phyloP scores from a whole-genome alignment of 2,888 invertebrate species.

The Homarus gammarus region DNA sequence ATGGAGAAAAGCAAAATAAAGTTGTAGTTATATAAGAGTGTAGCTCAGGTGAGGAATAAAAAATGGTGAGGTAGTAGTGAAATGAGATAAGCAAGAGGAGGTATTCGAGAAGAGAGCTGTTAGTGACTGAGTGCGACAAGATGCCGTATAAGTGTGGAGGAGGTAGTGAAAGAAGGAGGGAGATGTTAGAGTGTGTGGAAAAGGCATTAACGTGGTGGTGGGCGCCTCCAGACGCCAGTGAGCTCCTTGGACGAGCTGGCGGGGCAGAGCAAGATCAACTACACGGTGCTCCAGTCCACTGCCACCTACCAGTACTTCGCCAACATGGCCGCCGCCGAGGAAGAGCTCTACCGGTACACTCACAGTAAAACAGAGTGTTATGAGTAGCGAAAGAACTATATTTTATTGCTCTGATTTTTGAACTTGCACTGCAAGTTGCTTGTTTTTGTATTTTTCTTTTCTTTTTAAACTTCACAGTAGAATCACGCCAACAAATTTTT shows the following conservation, averaged over 20 bases:
- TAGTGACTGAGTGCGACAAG: too few relatives aligned
- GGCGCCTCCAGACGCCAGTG: slow-evolving; percentile 85
- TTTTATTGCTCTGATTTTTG: background rate
- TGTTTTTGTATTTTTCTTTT: background rate
- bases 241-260: slow-evolving; percentile 92
- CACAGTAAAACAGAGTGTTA: background rate
- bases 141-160: too few relatives aligned
- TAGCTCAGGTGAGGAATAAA: too few relatives aligned
- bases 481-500: slow-evolving; percentile 55
- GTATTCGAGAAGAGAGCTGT: too few relatives aligned
- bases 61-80: too few relatives aligned
- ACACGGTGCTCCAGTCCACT: slow-evolving; percentile 89
- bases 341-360: slow-evolving; percentile 87
- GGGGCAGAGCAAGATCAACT: slow-evolving; percentile 92
- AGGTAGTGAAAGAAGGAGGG: background rate
- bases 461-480: slow-evolving; percentile 20
- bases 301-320: slow-evolving; percentile 89
- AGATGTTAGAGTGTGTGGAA: background rate
- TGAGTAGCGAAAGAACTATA: background rate
- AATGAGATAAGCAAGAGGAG: too few relatives aligned
- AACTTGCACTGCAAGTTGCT: background rate
- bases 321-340: slow-evolving; percentile 95
- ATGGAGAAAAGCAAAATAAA: too few relatives aligned
- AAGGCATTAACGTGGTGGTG: background rate
- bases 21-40: too few relatives aligned